Percentiles rank a stretch among this genome's conserved stretches.
These are phyloP conservation scores for Stomorhina lunata DNA, from an alignment of 2,888 invertebrate species.

Conservation along the genomic window DNA sequence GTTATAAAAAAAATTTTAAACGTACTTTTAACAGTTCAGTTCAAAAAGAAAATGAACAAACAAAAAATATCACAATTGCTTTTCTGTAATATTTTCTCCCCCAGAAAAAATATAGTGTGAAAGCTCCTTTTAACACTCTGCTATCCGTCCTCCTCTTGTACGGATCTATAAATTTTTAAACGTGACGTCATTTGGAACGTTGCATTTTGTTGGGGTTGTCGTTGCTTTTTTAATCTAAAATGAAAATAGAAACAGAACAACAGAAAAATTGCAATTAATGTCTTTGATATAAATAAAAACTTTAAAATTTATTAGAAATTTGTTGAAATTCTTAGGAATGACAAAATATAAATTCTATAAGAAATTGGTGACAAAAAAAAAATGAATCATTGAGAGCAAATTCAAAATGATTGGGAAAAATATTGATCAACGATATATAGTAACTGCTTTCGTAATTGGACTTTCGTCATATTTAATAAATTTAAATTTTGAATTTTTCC, in stretches of 20 bases:
- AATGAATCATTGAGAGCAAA: neutral
- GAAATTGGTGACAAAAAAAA: neutral
- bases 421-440: neutral
- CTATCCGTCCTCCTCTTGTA: constrained; percentile 63
- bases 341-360: neutral
- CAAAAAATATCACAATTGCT: constrained; percentile 74
- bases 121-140: constrained; percentile 65
- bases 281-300: constrained; percentile 1
- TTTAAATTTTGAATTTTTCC: neutral
- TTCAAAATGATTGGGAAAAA: neutral
- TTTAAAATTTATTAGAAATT: neutral
- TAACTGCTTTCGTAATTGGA: neutral
- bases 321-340: neutral
- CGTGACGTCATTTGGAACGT: constrained; percentile 74
- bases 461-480: neutral
- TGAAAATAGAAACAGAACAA: constrained; percentile 28
- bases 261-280: neutral
- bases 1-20: neutral
- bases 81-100: constrained; percentile 19
- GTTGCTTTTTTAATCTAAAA: constrained; percentile 69
- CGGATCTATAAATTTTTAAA: neutral
- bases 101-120: constrained; percentile 67
- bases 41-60: constrained; percentile 44
- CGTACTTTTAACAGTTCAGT: constrained; percentile 47
- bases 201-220: constrained; percentile 69